Evolutionary conservation across 2,797 vertebrate genomes (phyloP), one percentile per base, ranked within the genome.

Genomic region (Cynodonichthys magdalenae): DNA sequence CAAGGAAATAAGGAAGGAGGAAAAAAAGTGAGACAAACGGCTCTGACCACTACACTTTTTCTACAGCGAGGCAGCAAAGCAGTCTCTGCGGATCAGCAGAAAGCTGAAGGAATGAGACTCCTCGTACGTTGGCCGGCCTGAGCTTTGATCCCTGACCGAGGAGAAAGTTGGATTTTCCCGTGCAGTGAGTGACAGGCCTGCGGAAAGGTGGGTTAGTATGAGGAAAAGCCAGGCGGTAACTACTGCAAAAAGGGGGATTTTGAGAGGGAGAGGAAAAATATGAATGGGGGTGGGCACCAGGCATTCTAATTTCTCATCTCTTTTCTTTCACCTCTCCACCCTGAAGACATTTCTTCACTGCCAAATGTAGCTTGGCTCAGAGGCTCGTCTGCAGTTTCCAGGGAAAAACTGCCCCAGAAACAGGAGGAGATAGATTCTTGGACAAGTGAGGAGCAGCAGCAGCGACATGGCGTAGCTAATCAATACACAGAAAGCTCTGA

Each of bases 401-500:
- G 70, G 81, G 74, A 79, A 70, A 62, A 75, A 70, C 77, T 69
- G 82, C 74, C 75, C 69, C 75, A 80, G 55, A 76, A 66, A 53
- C 36, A 42, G 34, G 71, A 55, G 55, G 57, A 66, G 81, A 80
- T 36, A 45, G 73, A 80, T 77, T 86, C 77, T 74, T 20, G 60
- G 75, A 88, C 80, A 84, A 83, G 36, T 48, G 24, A 71, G 64
- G 74, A 80, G 91, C 87, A 90, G 89, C 80, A 65, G 83, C 69
- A 28, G 59, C 73, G 86, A 88, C 89, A 89, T 59, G 84, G 85
- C 86, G 87, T 86, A 81, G 82, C 83, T 83, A 92, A 92, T 90
- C 75, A 47, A 87, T 77, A 83, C 53, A 74, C 24, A 77, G 85
- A 79, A 70, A 75, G 79, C 79, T 71, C 56, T 0, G 53, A 71